Evolutionary conservation across 1,140 invertebrate genomes (phyloP).

Genomic region (Tetramorium parvispinum): DNA sequence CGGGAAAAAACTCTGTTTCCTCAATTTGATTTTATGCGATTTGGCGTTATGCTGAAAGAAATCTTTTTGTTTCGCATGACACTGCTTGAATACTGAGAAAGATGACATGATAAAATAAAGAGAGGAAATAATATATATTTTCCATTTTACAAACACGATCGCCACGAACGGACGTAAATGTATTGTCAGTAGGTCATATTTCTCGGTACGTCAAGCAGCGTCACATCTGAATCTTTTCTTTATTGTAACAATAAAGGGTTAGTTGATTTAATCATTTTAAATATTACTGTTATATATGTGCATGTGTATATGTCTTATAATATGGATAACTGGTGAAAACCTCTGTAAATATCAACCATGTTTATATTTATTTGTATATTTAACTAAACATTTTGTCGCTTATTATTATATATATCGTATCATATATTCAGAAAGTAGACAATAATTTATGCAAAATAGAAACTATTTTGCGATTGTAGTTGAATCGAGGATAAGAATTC

Average conservation of each 20-base stretch:
- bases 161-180: neutral
- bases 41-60: constrained; percentile 55
- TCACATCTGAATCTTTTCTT: constrained; percentile 12
- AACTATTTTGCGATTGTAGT: neutral
- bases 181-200: neutral
- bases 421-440: neutral
- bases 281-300: constrained; percentile 25
- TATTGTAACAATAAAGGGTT: constrained; percentile 39
- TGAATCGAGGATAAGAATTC: neutral
- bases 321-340: constrained; percentile 50
- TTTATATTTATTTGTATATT: constrained; percentile 20
- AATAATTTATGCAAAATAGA: neutral
- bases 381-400: neutral
- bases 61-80: constrained; percentile 22
- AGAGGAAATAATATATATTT: constrained; percentile 1
- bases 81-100: constrained; percentile 35
- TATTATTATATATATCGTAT: neutral
- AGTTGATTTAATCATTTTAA: constrained; percentile 29
- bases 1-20: constrained; percentile 23
- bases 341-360: constrained; percentile 20
- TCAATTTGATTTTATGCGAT: constrained; percentile 50
- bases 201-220: constrained; percentile 44
- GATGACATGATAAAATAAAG: neutral
- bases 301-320: neutral
- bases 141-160: neutral